A percentile compares a stretch with the other conserved stretches of the same genome.
Conservation (phyloP, 1,140 invertebrate species). For the Zaprionus ghesquierei region DNA sequence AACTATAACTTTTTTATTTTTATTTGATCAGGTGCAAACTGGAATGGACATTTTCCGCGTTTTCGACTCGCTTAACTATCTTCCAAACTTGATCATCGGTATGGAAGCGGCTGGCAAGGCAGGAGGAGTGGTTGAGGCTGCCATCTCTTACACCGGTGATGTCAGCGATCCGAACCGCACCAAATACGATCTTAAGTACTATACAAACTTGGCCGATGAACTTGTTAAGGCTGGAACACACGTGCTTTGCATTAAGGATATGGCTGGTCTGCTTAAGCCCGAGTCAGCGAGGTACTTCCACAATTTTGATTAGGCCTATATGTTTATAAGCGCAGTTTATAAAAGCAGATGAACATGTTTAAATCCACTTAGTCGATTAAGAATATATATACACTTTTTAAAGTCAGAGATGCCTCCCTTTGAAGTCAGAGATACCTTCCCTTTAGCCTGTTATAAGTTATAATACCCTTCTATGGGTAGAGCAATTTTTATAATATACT, state of each 20-base stretch:
- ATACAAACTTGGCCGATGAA: constrained; percentile 95
- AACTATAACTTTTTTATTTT: background rate
- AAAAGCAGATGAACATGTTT: no score
- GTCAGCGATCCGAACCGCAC: constrained; percentile 94
- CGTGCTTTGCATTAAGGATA: constrained; percentile 98
- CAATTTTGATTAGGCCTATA: background rate
- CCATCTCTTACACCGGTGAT: constrained; percentile 99
- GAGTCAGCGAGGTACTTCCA: constrained; percentile 88
- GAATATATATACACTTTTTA: no score
- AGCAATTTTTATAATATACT: no score
- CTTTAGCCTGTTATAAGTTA: no score
- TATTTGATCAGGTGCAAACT: constrained; percentile 89
- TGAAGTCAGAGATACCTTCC: no score
- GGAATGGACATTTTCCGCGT: constrained; percentile 99
- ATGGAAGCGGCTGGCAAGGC: constrained; percentile 99
- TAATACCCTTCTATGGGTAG: no score
- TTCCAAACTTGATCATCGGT: constrained; percentile 98
- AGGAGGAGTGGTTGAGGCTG: constrained; percentile 97
- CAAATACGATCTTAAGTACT: constrained; percentile 99
- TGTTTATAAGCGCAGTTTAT: no score
- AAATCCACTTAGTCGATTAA: no score
- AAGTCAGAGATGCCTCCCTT: no score
- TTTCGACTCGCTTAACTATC: constrained; percentile 99
- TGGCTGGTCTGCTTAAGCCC: constrained; percentile 99
- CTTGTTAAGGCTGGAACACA: constrained; percentile 98